phyloP scores from a whole-genome alignment of 2,797 vertebrate species.

The Dipus sagitta region DNA sequence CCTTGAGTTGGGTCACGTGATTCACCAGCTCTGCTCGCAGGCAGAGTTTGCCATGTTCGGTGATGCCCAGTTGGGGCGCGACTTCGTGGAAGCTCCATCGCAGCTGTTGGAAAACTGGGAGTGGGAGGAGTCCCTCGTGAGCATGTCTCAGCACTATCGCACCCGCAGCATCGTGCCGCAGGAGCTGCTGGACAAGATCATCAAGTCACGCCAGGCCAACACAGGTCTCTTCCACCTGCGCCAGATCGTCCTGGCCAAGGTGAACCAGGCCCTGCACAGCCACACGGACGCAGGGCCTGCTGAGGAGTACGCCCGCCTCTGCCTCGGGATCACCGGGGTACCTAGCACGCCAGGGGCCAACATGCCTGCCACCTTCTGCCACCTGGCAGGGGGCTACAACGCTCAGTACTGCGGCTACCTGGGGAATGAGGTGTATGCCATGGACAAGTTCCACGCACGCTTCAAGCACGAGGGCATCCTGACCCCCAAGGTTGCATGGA shows the following conservation, averaged over 20 bases:
- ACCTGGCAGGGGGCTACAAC: slow-evolving; percentile 96
- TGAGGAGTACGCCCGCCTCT: slow-evolving; percentile 93
- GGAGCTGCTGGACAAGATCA: slow-evolving; percentile 94
- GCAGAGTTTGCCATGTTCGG: slow-evolving; percentile 98
- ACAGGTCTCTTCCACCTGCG: slow-evolving; percentile 98
- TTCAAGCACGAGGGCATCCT: slow-evolving; percentile 97
- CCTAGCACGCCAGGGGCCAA: slow-evolving; percentile 95
- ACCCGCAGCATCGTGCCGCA: slow-evolving; percentile 90
- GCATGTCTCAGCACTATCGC: slow-evolving; percentile 96
- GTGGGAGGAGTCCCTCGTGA: slow-evolving; percentile 96
- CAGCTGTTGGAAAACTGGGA: slow-evolving; percentile 99
- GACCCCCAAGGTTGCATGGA: slow-evolving; percentile 95
- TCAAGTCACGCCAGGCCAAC: slow-evolving; percentile 96
- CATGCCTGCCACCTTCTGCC: slow-evolving; percentile 98
- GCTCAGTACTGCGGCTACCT: slow-evolving; percentile 99
- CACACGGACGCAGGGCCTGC: slow-evolving; percentile 91
- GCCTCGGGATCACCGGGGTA: slow-evolving; percentile 93
- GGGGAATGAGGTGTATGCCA: slow-evolving; percentile 98
- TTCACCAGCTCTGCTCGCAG: slow-evolving; percentile 98
- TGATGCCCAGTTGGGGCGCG: slow-evolving; percentile 96
- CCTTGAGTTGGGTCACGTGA: slow-evolving; percentile 98
- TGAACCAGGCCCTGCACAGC: slow-evolving; percentile 96
- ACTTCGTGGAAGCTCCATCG: slow-evolving; percentile 97
- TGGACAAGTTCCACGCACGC: slow-evolving; percentile 98
- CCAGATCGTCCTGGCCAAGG: slow-evolving; percentile 96